A percentile compares a stretch with the other conserved stretches of the same genome.
Conservation (phyloP, 2,888 invertebrate species). For the Nomada flava region DNA sequence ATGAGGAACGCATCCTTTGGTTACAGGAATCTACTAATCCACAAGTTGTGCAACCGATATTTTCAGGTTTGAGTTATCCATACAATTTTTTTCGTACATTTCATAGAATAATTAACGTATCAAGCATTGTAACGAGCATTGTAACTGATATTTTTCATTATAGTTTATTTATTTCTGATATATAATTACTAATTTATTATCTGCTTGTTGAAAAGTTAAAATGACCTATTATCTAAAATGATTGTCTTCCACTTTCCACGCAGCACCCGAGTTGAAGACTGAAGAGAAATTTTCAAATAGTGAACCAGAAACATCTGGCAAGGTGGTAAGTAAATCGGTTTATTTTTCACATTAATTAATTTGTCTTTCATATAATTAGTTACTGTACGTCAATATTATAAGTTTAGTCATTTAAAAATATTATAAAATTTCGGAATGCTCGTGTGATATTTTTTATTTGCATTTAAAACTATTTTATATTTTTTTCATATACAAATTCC, state of each 20-base stretch:
- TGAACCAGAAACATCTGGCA: conserved; percentile 70
- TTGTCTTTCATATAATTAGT: not conserved
- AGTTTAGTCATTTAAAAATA: not conserved
- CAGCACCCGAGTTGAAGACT: conserved; percentile 72
- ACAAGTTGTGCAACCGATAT: conserved; percentile 51
- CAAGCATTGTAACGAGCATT: not conserved
- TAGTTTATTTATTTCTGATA: not conserved
- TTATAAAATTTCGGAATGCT: not conserved
- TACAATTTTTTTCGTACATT: conserved; percentile 1
- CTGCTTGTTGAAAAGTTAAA: conserved; percentile 66
- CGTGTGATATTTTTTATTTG: not conserved
- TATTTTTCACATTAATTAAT: not conserved
- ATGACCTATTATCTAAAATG: conserved; percentile 69
- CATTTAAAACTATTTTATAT: not conserved
- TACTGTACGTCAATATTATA: not conserved
- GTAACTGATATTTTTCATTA: conserved; percentile 16
- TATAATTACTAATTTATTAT: conserved; percentile 23
- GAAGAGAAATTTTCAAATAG: conserved; percentile 72
- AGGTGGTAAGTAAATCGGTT: conserved; percentile 66
- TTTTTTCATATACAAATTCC: no score
- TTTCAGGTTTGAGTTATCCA: conserved; percentile 63
- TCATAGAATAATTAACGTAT: not conserved
- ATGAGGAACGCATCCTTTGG: conserved; percentile 41
- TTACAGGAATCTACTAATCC: conserved; percentile 44
- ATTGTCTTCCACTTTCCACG: conserved; percentile 74